Evolutionary conservation across 2,113 vertebrate genomes (phyloP).

Genomic region (Salvator merianae): DNA sequence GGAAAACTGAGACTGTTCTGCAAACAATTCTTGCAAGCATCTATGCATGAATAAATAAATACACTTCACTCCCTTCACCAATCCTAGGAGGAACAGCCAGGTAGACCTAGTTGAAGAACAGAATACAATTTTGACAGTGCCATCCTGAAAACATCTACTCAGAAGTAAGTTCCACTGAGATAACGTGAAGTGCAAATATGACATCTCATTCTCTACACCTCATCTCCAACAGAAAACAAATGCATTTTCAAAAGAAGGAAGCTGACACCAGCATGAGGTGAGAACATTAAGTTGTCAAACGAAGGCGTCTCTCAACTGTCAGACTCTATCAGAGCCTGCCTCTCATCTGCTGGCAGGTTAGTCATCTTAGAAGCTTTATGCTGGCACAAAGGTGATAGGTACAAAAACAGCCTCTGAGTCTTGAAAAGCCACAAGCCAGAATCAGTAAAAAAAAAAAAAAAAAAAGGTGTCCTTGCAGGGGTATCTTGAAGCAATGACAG

Average conservation of each 20-base stretch:
- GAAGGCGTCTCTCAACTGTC: background rate
- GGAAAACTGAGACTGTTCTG: background rate
- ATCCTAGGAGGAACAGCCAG: background rate
- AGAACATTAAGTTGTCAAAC: slow-evolving; percentile 27
- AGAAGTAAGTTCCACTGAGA: background rate
- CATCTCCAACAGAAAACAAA: slow-evolving; percentile 26
- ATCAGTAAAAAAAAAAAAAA: slow-evolving; percentile 22
- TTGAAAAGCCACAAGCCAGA: slow-evolving; percentile 37
- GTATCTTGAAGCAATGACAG: slow-evolving; percentile 45
- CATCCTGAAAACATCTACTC: slow-evolving; percentile 8
- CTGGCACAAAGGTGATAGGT: slow-evolving; percentile 24
- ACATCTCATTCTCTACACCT: slow-evolving; percentile 2
- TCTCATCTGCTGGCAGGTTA: slow-evolving; percentile 19
- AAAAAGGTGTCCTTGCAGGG: slow-evolving; percentile 36
- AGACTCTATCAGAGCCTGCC: background rate
- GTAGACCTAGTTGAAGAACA: background rate
- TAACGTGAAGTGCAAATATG: slow-evolving; percentile 1
- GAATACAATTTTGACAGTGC: background rate
- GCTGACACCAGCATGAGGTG: fast-evolving
- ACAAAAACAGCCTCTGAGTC: background rate
- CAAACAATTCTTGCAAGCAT: background rate
- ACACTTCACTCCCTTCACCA: background rate
- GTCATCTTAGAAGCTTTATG: slow-evolving; percentile 40
- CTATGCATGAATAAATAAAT: background rate
- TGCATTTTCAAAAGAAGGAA: background rate